A percentile compares a stretch with the other conserved stretches of the same genome.
phyloP scores from a whole-genome alignment of 2,113 vertebrate species.

The Pionites leucogaster region DNA sequence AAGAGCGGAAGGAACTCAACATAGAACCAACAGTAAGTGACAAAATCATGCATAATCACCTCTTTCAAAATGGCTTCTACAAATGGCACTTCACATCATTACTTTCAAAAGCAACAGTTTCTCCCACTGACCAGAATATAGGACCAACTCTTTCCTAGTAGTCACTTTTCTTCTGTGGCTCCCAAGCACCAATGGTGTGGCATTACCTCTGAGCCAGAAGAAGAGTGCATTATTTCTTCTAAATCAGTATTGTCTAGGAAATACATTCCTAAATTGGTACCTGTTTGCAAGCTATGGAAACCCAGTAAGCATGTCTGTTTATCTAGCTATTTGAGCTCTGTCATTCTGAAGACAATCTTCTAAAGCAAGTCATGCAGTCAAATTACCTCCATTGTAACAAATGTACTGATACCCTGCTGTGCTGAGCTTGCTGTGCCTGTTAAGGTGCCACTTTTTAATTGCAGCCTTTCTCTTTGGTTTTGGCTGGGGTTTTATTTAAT shows the following conservation, averaged over 20 bases:
- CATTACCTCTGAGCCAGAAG: background rate
- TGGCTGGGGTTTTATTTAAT: background rate
- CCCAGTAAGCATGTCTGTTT: background rate
- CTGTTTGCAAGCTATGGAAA: background rate
- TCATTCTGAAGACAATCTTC: background rate
- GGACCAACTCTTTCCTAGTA: background rate
- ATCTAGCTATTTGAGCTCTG: background rate
- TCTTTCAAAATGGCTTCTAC: background rate
- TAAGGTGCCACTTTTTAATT: background rate
- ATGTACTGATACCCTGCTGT: background rate
- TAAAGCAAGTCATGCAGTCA: background rate
- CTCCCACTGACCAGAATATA: background rate
- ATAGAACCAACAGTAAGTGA: slow-evolving; percentile 92
- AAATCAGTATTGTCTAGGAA: background rate
- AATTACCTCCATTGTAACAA: background rate
- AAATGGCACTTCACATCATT: background rate
- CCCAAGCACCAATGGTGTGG: background rate
- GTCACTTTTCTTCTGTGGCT: background rate
- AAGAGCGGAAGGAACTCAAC: slow-evolving; percentile 92
- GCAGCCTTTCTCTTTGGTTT: background rate
- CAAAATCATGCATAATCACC: background rate
- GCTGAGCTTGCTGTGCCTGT: background rate
- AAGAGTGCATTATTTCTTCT: background rate
- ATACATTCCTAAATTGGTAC: background rate
- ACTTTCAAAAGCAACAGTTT: background rate